Evolutionary conservation across 2,113 vertebrate genomes (phyloP).

Genomic region (Spheniscus mendiculus): DNA sequence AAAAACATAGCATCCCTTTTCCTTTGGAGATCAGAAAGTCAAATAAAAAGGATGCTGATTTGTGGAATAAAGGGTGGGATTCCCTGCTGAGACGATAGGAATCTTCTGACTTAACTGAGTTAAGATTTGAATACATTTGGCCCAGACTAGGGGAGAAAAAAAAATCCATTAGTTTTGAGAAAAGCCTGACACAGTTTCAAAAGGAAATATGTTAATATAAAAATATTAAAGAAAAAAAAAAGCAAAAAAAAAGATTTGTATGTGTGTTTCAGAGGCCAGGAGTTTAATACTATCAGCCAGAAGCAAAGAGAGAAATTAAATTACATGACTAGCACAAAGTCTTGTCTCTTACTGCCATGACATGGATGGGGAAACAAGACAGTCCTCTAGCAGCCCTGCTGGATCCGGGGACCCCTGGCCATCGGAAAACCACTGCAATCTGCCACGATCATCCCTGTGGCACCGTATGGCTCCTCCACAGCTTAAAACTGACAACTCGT

Average conservation of each 20-base stretch:
- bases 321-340: neutral
- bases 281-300: slow-evolving; percentile 57
- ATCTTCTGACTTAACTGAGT: slow-evolving; percentile 79
- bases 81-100: slow-evolving; percentile 81
- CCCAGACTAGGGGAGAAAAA: slow-evolving; percentile 67
- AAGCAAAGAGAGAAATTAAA: slow-evolving; percentile 72
- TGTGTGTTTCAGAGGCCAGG: slow-evolving; percentile 45
- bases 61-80: slow-evolving; percentile 80
- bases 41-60: slow-evolving; percentile 83
- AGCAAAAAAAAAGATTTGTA: slow-evolving; percentile 30
- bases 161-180: slow-evolving; percentile 83
- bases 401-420: neutral
- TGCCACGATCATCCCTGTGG: neutral
- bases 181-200: slow-evolving; percentile 78
- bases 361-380: neutral
- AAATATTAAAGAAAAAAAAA: neutral
- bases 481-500: accelerated
- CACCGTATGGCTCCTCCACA: neutral
- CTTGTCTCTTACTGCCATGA: slow-evolving; percentile 16
- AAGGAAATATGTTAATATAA: slow-evolving; percentile 80
- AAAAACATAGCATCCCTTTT: slow-evolving; percentile 75
- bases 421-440: accelerated
- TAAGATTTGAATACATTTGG: slow-evolving; percentile 84
- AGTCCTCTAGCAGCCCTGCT: neutral
- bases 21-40: slow-evolving; percentile 78